Percentiles rank a stretch among this genome's conserved stretches.
phyloP scores from a whole-genome alignment of 1,140 invertebrate species.

The Cyclina sinensis region DNA sequence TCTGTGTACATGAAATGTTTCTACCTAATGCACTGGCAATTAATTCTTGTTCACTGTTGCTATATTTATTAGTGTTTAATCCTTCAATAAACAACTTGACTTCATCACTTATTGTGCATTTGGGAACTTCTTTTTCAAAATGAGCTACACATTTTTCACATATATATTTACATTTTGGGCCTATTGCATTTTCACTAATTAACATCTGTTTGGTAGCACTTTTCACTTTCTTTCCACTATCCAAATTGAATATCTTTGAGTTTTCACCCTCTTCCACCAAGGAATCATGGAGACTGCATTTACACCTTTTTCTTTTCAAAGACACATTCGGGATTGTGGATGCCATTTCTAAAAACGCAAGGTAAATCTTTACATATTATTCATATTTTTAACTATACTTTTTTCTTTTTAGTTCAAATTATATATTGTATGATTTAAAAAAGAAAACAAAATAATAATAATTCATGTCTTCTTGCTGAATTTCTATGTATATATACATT shows the following conservation, averaged over 20 bases:
- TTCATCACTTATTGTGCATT: background rate
- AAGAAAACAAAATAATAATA: too few relatives aligned
- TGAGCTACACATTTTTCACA: background rate
- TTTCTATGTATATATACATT: too few relatives aligned
- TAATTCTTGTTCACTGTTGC: background rate
- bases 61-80: background rate
- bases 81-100: background rate
- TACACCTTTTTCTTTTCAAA: too few relatives aligned
- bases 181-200: background rate
- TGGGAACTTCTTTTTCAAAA: background rate
- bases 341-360: too few relatives aligned
- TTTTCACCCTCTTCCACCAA: background rate
- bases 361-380: too few relatives aligned
- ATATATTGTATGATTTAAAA: too few relatives aligned
- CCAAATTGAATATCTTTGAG: background rate
- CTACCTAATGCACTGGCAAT: background rate
- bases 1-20: background rate
- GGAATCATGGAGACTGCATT: too few relatives aligned
- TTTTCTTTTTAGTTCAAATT: too few relatives aligned
- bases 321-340: too few relatives aligned
- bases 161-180: background rate
- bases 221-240: background rate
- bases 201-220: background rate
- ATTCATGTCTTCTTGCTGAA: too few relatives aligned
- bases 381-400: too few relatives aligned